Base-by-base conservation (phyloP, 2,797 vertebrate species). In the Galaxias olidus region DNA sequence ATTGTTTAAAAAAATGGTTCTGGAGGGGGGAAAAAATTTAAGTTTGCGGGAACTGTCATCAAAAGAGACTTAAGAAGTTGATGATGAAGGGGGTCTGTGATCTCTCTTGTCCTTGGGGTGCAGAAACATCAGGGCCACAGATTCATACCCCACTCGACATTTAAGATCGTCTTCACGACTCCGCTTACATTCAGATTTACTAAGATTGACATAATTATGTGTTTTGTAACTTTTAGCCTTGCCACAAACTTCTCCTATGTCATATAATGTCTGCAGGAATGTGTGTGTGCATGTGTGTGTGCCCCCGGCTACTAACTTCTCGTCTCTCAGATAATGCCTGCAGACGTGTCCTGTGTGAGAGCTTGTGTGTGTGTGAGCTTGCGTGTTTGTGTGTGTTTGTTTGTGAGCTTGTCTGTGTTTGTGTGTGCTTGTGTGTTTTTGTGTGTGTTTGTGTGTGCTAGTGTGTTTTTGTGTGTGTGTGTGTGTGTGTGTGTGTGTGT, bases 151-250 rank as follows among this genome's bases (percentile, higher is more conserved):
- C 6, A 57, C 77, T 60, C 61, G 76, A 71, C 77, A 70, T 6
- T 74, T 74, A 77, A 59, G 72, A 48, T 53, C 61, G 45, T 59
- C 58, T 69, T 69, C 63, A 82, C 10, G 51, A 65, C 80, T 76
- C 63, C 44, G 63, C 62, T 61, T 57, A 17, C 44, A 17, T 66
- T 69, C 51, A 14, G 63, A 49, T 61, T 45, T 40, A 59, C 69
- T 55, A 48, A 63, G 64, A 80, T 69, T 59, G 69, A 20, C 68
- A 19, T 75, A 74, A 82, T 81, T 66, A 66, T 69, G 66, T 73
- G 71, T 76, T 80, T 69, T 69, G 55, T 56, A 63, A 64, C 44
- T 19, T 70, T 70, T 72, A 61, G 61, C 61, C 55, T 70, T 49
- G 61, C 55, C 68, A 44, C 65, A 60, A 54, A 59, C 63, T 49